Base-by-base conservation (phyloP, 2,797 vertebrate species). In the Coregonus sp. region DNA sequence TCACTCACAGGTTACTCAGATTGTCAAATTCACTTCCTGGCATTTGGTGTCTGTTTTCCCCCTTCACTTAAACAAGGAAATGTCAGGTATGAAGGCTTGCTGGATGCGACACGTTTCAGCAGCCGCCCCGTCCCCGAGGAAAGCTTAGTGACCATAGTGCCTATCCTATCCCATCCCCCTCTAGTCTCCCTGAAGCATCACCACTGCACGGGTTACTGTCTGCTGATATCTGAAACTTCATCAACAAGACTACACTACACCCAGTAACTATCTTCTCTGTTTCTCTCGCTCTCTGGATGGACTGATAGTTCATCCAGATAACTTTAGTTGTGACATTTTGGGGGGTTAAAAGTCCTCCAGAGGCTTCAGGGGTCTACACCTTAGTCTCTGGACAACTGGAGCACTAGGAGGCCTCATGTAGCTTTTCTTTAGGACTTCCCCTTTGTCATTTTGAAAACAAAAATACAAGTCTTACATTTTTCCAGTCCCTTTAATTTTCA, bases 81-180 rank as follows among this genome's bases (percentile, higher is more conserved):
- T 18, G 82, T 84, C 75, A 84, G 85, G 86, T 77, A 14, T 76
- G 47, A 79, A 74, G 61, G 83, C 63, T 77, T 71, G 80, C 74
- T 88, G 81, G 75, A 84, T 82, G 70, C 81, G 82, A 87, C 72
- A 74, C 3, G 4, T 84, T 86, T 80, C 83, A 86, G 78, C 84
- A 83, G 80, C 81, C 84, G 75, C 35, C 80, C 82, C 63, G 80
- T 84, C 81, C 85, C 88, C 65, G 81, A 88, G 86, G 88, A 87
- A 87, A 84, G 86, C 80, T 86, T 80, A 86, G 89, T 83, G 89
- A 93, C 92, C 92, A 86, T 89, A 88, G 93, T 94, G 93, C 93
- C 92, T 94, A 77, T 66, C 78, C 78, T 59, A 47, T 47, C 40
- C 31, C 31, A 25, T 25, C 25, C 7, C 35, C 76, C 75, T 61